phyloP scores from a whole-genome alignment of 1,140 invertebrate genomes.

The Arctopsyche grandis region DNA sequence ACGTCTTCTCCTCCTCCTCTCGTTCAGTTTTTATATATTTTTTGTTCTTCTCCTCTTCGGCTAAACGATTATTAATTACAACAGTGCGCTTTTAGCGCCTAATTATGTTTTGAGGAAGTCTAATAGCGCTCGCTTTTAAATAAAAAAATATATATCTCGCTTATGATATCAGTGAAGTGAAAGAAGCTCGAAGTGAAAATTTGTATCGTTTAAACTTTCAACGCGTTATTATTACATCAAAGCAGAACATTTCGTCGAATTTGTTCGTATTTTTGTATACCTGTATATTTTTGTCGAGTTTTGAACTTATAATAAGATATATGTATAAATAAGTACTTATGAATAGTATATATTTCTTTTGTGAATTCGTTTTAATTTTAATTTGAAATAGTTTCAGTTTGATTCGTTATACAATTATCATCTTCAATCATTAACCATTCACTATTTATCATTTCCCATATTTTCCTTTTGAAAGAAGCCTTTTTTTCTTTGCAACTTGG shows the following conservation, averaged over 20 bases:
- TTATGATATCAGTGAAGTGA: neutral
- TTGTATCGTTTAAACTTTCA: conserved; percentile 20
- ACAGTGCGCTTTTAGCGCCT: conserved; percentile 41
- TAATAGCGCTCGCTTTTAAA: conserved; percentile 22
- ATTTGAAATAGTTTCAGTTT: too few relatives aligned
- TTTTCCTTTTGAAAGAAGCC: too few relatives aligned
- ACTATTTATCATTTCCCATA: too few relatives aligned
- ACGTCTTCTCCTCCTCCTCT: neutral
- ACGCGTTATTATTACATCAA: conserved; percentile 11
- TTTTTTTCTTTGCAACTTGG: too few relatives aligned
- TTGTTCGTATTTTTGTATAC: neutral
- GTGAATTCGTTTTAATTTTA: too few relatives aligned
- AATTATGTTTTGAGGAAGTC: conserved; percentile 44
- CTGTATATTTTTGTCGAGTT: too few relatives aligned
- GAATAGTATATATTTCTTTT: too few relatives aligned
- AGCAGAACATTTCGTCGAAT: neutral
- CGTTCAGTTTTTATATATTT: neutral
- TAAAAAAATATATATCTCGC: conserved; percentile 3
- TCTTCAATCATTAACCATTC: too few relatives aligned
- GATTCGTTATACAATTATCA: too few relatives aligned
- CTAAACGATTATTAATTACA: conserved; percentile 52
- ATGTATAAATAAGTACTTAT: too few relatives aligned
- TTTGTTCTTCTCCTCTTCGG: conserved; percentile 43
- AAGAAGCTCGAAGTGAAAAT: conserved; percentile 17
- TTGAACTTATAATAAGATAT: too few relatives aligned